phyloP scores from a whole-genome alignment of 2,888 invertebrate species.

The Ellobium chinense region DNA sequence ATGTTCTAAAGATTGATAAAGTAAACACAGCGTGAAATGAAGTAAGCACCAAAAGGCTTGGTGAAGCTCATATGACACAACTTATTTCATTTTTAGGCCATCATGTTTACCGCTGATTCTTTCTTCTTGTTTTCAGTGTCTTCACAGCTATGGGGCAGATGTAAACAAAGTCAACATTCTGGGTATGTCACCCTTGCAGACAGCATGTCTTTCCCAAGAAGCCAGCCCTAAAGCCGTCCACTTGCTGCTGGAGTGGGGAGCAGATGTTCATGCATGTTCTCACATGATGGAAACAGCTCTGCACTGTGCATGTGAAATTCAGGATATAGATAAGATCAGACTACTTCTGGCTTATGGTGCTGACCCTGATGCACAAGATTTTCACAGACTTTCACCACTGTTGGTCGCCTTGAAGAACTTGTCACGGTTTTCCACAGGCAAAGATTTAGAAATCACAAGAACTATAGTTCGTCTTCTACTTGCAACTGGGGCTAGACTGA shows the following conservation, averaged over 20 bases:
- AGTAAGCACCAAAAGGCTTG: too few species aligned
- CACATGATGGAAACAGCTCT: slow-evolving; percentile 42
- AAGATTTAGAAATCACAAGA: neutral
- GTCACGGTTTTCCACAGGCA: neutral
- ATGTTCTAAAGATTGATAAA: too few species aligned
- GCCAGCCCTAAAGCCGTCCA: slow-evolving; percentile 26
- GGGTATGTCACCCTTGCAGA: slow-evolving; percentile 46
- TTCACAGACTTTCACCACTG: slow-evolving; percentile 40
- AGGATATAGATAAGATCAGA: slow-evolving; percentile 39
- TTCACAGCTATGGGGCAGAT: slow-evolving; percentile 39
- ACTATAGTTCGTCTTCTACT: slow-evolving; percentile 36
- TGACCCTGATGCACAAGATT: slow-evolving; percentile 33
- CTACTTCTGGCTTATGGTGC: slow-evolving; percentile 48
- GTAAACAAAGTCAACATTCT: slow-evolving; percentile 38
- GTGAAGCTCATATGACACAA: too few species aligned
- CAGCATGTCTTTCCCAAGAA: slow-evolving; percentile 37
- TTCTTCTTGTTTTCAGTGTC: slow-evolving; percentile 22
- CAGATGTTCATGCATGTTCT: slow-evolving; percentile 41
- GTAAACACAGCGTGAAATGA: too few species aligned
- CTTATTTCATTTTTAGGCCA: too few species aligned
- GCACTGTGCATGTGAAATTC: slow-evolving; percentile 47
- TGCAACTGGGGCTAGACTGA: slow-evolving; percentile 44
- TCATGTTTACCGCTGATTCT: too few species aligned
- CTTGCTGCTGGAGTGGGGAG: slow-evolving; percentile 48
- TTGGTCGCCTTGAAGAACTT: slow-evolving; percentile 31